A percentile compares a stretch with the other conserved stretches of the same genome.
phyloP scores from a whole-genome alignment of 2,888 invertebrate genomes.

The Nowickia ferox region DNA sequence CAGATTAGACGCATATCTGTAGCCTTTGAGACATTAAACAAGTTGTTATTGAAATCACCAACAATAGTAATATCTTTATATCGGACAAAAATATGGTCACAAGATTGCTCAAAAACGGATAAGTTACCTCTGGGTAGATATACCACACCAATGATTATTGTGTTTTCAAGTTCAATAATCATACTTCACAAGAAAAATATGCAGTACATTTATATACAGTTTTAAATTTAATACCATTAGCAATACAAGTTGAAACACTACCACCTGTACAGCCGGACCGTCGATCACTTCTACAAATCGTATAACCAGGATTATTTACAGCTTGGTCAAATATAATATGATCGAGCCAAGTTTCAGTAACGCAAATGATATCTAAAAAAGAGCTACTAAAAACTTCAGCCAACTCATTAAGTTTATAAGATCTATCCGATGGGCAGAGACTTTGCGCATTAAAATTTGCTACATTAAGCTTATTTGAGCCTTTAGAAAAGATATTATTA shows the following conservation, averaged over 20 bases:
- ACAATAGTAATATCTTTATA: slow-evolving; percentile 4
- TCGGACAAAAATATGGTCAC: not conserved
- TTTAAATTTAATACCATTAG: not conserved
- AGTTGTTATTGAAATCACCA: not conserved
- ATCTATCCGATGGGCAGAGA: slow-evolving; percentile 15
- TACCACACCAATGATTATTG: not conserved
- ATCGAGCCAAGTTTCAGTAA: slow-evolving; percentile 18
- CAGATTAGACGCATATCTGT: not conserved
- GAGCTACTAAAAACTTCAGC: not conserved
- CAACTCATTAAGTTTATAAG: not conserved
- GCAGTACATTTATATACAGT: not conserved
- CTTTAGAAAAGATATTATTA: no score
- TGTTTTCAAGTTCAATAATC: not conserved
- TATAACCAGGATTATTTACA: no score
- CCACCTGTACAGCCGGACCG: not conserved
- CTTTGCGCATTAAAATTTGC: no score
- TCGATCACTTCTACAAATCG: no score
- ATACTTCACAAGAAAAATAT: not conserved
- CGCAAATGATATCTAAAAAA: not conserved
- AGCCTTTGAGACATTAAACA: not conserved
- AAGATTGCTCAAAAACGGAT: not conserved
- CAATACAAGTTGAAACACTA: not conserved
- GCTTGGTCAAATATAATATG: not conserved
- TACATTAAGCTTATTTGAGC: no score
- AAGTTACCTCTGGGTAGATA: not conserved